Evolutionary conservation across 2,888 invertebrate species (phyloP).

Genomic region (Fragum fragum): DNA sequence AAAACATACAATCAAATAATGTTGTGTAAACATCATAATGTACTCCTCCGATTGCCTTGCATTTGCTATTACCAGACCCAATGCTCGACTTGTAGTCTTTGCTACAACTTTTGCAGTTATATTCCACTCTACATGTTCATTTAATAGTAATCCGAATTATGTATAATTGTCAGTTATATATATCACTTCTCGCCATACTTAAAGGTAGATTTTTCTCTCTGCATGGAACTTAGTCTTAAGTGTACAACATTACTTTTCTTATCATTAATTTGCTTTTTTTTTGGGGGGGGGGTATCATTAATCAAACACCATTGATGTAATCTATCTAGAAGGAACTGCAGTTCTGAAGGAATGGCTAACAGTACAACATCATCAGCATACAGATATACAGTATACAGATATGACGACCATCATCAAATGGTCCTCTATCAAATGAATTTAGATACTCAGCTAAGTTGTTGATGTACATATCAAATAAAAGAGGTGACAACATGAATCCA

Average conservation of each 20-base stretch:
- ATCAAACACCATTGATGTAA: conserved; percentile 32
- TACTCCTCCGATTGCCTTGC: conserved; percentile 25
- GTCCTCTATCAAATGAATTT: neutral
- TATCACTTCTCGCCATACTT: neutral
- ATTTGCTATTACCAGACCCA: conserved; percentile 4
- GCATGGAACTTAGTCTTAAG: conserved; percentile 4
- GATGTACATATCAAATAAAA: conserved; percentile 34
- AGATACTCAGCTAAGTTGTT: conserved; percentile 30
- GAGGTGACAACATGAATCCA: conserved; percentile 34
- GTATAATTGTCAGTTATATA: conserved; percentile 12
- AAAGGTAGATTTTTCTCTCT: neutral
- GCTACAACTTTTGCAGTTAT: conserved; percentile 24
- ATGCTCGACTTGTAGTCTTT: conserved; percentile 29
- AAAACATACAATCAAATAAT: conserved; percentile 15
- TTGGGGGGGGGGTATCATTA: too few species aligned
- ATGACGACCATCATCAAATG: conserved; percentile 6
- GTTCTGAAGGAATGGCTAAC: conserved; percentile 8
- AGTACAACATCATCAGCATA: conserved; percentile 26
- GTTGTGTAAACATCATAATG: conserved; percentile 33
- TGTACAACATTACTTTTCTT: conserved; percentile 21
- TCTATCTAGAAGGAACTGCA: conserved; percentile 21
- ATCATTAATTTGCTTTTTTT: neutral
- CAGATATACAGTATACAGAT: conserved; percentile 28
- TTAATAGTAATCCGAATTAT: conserved; percentile 19
- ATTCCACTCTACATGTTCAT: conserved; percentile 29